Conservation (phyloP, 1,140 invertebrate species). For the Drosophila virilis region DNA sequence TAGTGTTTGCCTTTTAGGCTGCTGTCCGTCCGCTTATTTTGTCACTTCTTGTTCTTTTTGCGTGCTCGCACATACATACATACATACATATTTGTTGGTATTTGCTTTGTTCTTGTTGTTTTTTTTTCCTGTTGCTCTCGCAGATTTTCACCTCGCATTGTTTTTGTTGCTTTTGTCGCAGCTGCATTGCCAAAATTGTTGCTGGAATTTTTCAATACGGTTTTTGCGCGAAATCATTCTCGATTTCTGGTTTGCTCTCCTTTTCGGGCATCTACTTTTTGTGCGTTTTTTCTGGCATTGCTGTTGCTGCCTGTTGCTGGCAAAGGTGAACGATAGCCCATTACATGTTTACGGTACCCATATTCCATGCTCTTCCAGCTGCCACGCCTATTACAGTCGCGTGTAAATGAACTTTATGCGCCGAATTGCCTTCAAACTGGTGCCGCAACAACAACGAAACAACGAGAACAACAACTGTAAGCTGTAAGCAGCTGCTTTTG, state of each 20-base stretch:
- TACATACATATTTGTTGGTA: slow-evolving; percentile 62
- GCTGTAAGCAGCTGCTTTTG: slow-evolving; percentile 34
- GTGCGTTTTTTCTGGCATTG: background rate
- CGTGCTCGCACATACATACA: slow-evolving; percentile 16
- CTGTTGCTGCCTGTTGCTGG: slow-evolving; percentile 13
- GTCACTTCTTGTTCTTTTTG: slow-evolving; percentile 38
- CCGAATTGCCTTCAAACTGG: slow-evolving; percentile 33
- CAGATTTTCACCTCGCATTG: slow-evolving; percentile 15
- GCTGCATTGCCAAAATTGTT: slow-evolving; percentile 23
- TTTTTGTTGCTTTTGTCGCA: slow-evolving; percentile 22
- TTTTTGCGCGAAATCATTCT: slow-evolving; percentile 10
- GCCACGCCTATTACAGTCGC: background rate
- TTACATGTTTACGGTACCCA: background rate
- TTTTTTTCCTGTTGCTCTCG: slow-evolving; percentile 46
- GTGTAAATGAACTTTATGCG: slow-evolving; percentile 25
- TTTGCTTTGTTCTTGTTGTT: slow-evolving; percentile 7
- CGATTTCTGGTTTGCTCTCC: slow-evolving; percentile 6
- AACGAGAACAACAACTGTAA: background rate
- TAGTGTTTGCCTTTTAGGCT: slow-evolving; percentile 3
- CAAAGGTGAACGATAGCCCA: background rate
- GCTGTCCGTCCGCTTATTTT: slow-evolving; percentile 16
- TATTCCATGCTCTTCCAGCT: background rate
- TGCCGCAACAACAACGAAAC: too few species aligned
- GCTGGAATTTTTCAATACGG: slow-evolving; percentile 36
- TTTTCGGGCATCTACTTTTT: slow-evolving; percentile 2